Evolutionary conservation across 1,140 invertebrate genomes (phyloP), one percentile per base, ranked within the genome.

Genomic region (Drosophila parvula): DNA sequence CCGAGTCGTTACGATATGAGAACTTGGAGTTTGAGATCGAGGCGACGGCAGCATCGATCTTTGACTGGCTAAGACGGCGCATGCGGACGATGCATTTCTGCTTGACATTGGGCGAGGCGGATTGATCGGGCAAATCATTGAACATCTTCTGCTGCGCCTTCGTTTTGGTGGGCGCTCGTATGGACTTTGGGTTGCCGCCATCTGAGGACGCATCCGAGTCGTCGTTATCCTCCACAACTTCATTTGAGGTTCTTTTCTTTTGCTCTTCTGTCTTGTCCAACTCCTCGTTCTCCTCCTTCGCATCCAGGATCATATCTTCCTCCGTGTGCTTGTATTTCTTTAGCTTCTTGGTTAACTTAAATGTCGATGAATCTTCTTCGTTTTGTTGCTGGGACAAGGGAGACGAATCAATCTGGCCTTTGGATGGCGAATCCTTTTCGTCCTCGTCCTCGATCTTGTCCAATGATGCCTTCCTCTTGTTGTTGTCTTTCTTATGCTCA

Each of bases 111-210:
- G 8, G 3, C 12, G 47, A 32, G 27, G 36, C 5, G 22, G 50
- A 12, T 30, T 34, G 16, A 27, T 55, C 18, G 0, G 14, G 48
- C 38, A 34, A 30, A 32, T 88, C 67, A n/a, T n/a, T 44, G 51
- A 88, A 88, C 77, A 83, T 83, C 59, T 88, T 88, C 18, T 88
- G 79, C 41, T 83, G 45, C 0, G 68, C 84, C 68, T 88, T 88
- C 1, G 83, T 89, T 38, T 88, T 88, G 5, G 61, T 78, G 6
- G 73, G 67, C n/a, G 61, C 69, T 1, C 68, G 64, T 10, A 16
- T 38, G 27, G 40, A 18, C 36, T 38, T 53, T 27, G 14, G 11
- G 6, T 41, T 9, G 18, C n/a, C 36, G 18, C n/a, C 36, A 28
- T 43, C 28, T 8, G 14, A 36, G 18, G 45, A 53, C 1, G 12